Evolutionary conservation across 1,140 invertebrate species (phyloP), one percentile per base, ranked within the genome.

Genomic region (Melipona quadrifasciata): DNA sequence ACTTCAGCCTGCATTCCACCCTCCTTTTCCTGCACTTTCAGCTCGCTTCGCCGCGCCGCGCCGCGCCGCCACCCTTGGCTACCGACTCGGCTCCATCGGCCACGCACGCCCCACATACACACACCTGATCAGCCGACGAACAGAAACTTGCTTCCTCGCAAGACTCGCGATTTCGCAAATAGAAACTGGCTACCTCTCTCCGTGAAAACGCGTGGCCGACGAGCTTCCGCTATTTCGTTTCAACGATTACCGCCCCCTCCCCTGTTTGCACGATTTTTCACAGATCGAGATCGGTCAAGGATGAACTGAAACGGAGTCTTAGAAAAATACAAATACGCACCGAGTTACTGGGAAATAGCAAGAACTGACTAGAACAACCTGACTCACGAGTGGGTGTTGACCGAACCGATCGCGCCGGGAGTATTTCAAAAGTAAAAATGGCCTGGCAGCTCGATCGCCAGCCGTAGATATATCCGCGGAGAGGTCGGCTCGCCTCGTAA

Each of bases 1-100:
- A 92, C 90, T 93, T 93, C 89, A 90, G 90, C 85, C 89, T 89
- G 91, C 90, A 93, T 92, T 93, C 87, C 82, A 86, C 86, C 90
- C 89, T 89, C 90, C 87, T 91, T 92, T 78, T 47, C 90, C 89
- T 92, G 90, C 87, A 87, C 88, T 87, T 92, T 53, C 86, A 89
- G 77, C 87, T 88, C 86, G 81, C 72, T 84, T 68, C 80, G 34
- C 34, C 34, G 34, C 39, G 16, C 85, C 76, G 72, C 82, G n/a
- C n/a, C n/a, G n/a, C n/a, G 19, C 85, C 76, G 70, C 85, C 64
- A 76, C 81, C 70, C 64, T 55, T 74, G 47, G 74, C 51, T 12
- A 57, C 27, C 51, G 17, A 31, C 47, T 31, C 47, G 17, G 11
- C 12, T 24, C 73, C 14, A 19, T 24, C 84, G 75, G 53, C 68